phyloP scores from a whole-genome alignment of 2,888 invertebrate species.

The Arctia plantaginis region DNA sequence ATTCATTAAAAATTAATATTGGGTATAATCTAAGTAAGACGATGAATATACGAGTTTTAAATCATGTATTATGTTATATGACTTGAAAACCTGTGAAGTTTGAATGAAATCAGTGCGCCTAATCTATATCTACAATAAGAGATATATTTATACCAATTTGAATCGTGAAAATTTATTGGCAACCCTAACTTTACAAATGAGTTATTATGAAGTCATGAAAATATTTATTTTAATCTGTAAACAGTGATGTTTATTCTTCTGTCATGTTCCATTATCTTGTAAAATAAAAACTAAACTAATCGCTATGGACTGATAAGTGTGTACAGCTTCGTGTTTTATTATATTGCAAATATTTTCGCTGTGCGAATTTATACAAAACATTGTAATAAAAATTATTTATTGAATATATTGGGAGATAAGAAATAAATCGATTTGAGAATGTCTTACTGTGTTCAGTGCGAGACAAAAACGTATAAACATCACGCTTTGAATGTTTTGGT shows the following conservation, averaged over 20 bases:
- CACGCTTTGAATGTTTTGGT: too few relatives aligned
- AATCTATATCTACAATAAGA: not conserved
- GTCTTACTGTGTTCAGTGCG: not conserved
- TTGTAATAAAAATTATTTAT: constrained; percentile 3
- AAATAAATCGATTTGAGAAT: not conserved
- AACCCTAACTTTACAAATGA: not conserved
- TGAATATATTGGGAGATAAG: constrained; percentile 7
- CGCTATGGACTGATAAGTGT: constrained; percentile 14
- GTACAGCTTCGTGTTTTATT: not conserved
- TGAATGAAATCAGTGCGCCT: too few relatives aligned
- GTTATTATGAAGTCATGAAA: not conserved
- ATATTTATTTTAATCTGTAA: not conserved
- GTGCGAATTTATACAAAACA: constrained; percentile 9
- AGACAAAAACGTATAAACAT: not conserved
- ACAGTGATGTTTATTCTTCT: not conserved
- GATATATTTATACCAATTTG: not conserved
- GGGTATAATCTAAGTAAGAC: not conserved
- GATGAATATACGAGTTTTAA: not conserved
- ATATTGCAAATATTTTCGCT: constrained; percentile 9
- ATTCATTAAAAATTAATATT: not conserved
- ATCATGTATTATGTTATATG: not conserved
- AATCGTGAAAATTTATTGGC: not conserved
- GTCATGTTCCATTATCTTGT: not conserved
- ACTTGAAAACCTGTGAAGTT: not conserved
- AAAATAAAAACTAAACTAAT: not conserved